Evolutionary conservation across 2,888 invertebrate species (phyloP), one percentile per base, ranked within the genome.

Genomic region (Apocheima hispidaria): DNA sequence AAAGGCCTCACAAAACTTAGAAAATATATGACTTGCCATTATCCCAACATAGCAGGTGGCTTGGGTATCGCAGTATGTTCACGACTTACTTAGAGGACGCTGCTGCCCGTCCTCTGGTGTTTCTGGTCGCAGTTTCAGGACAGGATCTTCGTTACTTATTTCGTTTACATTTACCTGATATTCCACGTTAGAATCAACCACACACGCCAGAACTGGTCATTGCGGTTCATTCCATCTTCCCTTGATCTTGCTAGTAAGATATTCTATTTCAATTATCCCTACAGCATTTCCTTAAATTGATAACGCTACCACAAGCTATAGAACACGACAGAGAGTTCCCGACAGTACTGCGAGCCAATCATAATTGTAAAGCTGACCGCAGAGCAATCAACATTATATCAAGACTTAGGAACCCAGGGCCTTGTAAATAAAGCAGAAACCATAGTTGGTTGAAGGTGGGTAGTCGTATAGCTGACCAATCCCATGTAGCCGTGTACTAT

Each of bases 291-390:
- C 53, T 54, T 60, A 54, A 60, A 54, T 56, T 56, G 40, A 61
- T 52, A 48, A 52, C 46, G 23, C 9, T 49, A 43, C 50, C 36
- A 41, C 52, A 44, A 35, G 41, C n/a, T n/a, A 18, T 40, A 16
- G 28, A 44, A 20, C 49, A 30, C 56, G 68, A 60, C 28, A 16
- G 62, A 56, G 60, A 65, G 56, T 56, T 53, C 40, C 52, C 46
- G 58, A 38, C 46, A 35, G 35, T 28, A 10, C n/a, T n/a, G n/a
- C n/a, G 6, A 58, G 38, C 69, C 59, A 60, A 63, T 64, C 63
- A 28, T 57, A 23, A 61, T 63, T 68, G 66, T 61, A 41, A 41
- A 62, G 56, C 52, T 60, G 44, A 21, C 63, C 54, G 44, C 66
- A 58, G 43, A 56, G 26, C 26, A 56, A 61, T 56, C 51, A 61